Percentiles rank a stretch among this genome's conserved stretches.
Conservation (phyloP, 2,113 vertebrate genomes). For the Ursus arctos region DNA sequence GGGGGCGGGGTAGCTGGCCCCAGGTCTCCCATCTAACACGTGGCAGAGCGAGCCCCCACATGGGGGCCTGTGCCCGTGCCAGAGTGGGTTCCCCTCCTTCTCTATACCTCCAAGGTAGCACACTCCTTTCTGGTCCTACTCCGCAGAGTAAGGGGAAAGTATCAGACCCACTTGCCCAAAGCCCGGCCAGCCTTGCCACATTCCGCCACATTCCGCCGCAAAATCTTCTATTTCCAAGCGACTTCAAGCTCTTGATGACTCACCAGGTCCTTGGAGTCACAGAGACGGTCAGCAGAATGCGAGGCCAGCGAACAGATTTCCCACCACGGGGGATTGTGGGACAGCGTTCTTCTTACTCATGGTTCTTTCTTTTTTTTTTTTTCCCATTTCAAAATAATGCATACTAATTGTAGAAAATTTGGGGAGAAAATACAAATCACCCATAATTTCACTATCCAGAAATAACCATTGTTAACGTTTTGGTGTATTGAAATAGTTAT, state of each 20-base stretch:
- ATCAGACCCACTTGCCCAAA: background rate
- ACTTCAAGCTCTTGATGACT: background rate
- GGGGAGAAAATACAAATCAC: slow-evolving; percentile 21
- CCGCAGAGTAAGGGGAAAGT: background rate
- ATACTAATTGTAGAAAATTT: background rate
- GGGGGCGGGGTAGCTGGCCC: too few relatives aligned
- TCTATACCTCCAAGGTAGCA: background rate
- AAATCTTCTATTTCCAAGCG: background rate
- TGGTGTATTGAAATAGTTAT: slow-evolving; percentile 2
- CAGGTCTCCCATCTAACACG: background rate
- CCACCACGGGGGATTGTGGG: background rate
- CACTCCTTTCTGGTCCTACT: background rate
- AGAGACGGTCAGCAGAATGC: background rate
- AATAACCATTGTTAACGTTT: slow-evolving; percentile 55
- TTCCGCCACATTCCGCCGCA: background rate
- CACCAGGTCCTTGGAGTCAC: background rate
- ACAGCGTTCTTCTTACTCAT: background rate
- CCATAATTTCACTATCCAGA: slow-evolving; percentile 26
- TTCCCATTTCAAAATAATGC: slow-evolving; percentile 30
- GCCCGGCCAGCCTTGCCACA: background rate
- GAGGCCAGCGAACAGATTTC: background rate
- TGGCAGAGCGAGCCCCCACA: background rate
- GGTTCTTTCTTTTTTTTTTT: background rate
- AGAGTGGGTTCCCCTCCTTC: background rate
- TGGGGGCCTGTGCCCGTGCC: background rate